Base-by-base conservation (phyloP, 2,113 vertebrate species). In the Polypterus senegalus region DNA sequence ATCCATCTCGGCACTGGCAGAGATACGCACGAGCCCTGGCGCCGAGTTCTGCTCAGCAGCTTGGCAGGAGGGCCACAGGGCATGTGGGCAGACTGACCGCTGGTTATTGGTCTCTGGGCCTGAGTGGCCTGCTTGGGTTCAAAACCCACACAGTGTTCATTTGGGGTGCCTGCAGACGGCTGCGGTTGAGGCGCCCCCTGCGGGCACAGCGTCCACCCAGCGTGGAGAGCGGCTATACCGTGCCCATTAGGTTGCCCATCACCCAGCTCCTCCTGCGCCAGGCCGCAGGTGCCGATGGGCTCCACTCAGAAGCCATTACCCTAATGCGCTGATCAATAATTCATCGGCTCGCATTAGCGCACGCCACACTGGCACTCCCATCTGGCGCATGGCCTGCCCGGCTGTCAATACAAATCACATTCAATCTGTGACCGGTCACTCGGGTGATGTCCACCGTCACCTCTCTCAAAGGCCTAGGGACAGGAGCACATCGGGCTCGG, bases 271-370 rank as follows among this genome's bases (percentile, higher is more conserved):
- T 27, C 27, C 27, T 27, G 1, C 27, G 27, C 27, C 27, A 27
- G 27, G 27, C 27, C 27, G 27, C 27, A 27, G 27, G 27, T 27
- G 27, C 27, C 27, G 27, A 27, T 27, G 27, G 27, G 27, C 27
- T 27, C 69, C 49, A 59, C 61, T 63, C 63, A 3, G 0, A 57
- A 45, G 71, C 78, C 80, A 86, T 87, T 86, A 80, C 65, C 76
- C 85, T 83, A 83, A 85, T 86, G 79, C 73, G 68, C 52, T 63
- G 76, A 87, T 87, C 79, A 87, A 87, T 87, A 86, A 87, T 86
- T 79, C 78, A 87, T 74, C 71, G 79, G 73, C 78, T 73, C 81
- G 78, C 82, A 84, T 83, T 81, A 83, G 81, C 66, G 61, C 66
- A 61, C 65, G 66, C 69, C 66, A 71, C 72, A 74, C 72, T 65